Evolutionary conservation across 2,797 vertebrate genomes (phyloP), one percentile per base, ranked within the genome.

Genomic region (Poeciliopsis gracilis): DNA sequence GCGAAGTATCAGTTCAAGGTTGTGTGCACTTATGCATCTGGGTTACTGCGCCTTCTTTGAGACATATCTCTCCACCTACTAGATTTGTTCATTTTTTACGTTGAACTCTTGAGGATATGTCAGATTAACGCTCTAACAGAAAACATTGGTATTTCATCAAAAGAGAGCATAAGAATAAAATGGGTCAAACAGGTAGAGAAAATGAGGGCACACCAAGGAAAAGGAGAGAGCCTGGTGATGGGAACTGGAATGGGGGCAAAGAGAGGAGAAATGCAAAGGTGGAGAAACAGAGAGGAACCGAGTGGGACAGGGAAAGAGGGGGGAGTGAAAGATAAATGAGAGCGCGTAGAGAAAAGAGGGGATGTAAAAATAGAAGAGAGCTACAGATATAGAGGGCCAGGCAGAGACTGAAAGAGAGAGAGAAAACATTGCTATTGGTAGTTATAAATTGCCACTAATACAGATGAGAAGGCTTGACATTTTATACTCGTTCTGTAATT

Each of bases 391-490:
- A 92, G 87, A 90, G 89, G 89, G 78, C 81, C 81, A 86, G 81
- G 85, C 87, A 84, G 88, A 87, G 79, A 90, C 73, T 79, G 81
- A 88, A 84, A 82, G 83, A 83, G 82, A 84, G 82, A 82, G 81
- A 88, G 88, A 90, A 89, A 89, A 90, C 91, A 70, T 82, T 86
- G 86, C 88, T 90, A 94, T 94, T 94, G 92, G 94, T 93, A 79
- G 93, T 91, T 96, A 95, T 95, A 95, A 95, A 96, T 94, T 91
- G 89, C 86, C 88, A 85, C 92, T 93, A 94, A 91, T 92, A 93
- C 89, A 92, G 91, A 94, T 90, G 93, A 92, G 92, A 93, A 93
- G 90, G 90, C 87, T 90, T 94, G 94, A 92, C 91, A 94, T 94
- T 93, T 93, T 71, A 81, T 92, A 91, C 93, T 92, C 89, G 92